phyloP scores from a whole-genome alignment of 2,888 invertebrate genomes.

The Drosophila niveifrons region DNA sequence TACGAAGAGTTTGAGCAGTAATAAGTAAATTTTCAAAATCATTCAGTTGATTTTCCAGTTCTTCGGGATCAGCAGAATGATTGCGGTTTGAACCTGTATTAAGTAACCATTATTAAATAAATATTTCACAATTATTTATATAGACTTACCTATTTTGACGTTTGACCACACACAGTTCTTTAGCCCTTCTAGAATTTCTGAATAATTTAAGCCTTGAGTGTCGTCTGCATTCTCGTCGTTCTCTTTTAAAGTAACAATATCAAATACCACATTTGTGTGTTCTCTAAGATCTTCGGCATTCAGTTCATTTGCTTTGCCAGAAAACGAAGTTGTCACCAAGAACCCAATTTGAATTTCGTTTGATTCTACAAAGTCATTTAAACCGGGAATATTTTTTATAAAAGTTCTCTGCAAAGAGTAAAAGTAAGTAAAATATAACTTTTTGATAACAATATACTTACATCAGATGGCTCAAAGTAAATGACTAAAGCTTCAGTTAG shows the following conservation, averaged over 20 bases:
- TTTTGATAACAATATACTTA: constrained; percentile 20
- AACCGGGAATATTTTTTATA: constrained; percentile 45
- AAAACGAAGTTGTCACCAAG: constrained; percentile 48
- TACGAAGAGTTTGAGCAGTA: constrained; percentile 65
- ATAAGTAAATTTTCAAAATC: constrained; percentile 69
- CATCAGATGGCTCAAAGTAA: constrained; percentile 62
- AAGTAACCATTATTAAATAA: neutral
- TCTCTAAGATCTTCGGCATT: constrained; percentile 57
- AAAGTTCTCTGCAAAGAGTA: constrained; percentile 52
- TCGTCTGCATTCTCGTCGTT: constrained; percentile 29
- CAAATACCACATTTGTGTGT: constrained; percentile 51
- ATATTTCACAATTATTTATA: neutral
- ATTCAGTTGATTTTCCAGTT: constrained; percentile 62
- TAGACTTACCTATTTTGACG: constrained; percentile 43
- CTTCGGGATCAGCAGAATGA: constrained; percentile 45
- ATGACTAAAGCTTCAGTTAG: constrained; percentile 61
- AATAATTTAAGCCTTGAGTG: constrained; percentile 34
- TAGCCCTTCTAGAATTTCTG: constrained; percentile 55
- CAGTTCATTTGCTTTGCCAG: constrained; percentile 44
- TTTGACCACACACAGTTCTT: constrained; percentile 58
- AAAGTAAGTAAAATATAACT: neutral
- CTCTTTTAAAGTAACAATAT: constrained; percentile 54
- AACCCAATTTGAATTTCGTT: constrained; percentile 65
- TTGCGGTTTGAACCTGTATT: constrained; percentile 26
- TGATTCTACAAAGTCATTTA: constrained; percentile 47